These are phyloP conservation scores for Melanotus villosus DNA, from an alignment of 2,888 invertebrate species.

Conservation along the genomic window DNA sequence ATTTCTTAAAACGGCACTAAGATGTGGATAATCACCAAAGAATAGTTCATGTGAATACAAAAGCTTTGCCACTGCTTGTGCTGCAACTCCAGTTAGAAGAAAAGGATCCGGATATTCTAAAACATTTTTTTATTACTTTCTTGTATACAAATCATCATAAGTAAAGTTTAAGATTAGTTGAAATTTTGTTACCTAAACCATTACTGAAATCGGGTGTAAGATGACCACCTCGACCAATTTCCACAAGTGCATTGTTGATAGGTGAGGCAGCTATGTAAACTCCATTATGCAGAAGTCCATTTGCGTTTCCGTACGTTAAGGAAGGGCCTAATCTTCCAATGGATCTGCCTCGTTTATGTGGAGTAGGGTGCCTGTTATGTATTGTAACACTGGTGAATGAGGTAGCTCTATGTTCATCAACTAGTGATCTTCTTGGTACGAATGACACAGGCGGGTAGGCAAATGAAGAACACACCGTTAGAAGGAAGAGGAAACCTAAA, in stretches of 20 bases:
- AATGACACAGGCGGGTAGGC: slow-evolving; percentile 10
- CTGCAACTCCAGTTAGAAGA: slow-evolving; percentile 73
- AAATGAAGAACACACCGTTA: not conserved
- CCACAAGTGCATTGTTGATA: slow-evolving; percentile 61
- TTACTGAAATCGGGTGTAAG: slow-evolving; percentile 67
- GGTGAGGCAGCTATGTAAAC: slow-evolving; percentile 65
- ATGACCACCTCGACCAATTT: slow-evolving; percentile 64
- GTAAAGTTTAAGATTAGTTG: no score
- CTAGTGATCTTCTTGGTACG: not conserved
- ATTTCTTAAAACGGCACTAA: slow-evolving; percentile 73
- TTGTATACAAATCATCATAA: no score
- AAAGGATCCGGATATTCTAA: slow-evolving; percentile 72
- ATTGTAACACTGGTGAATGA: slow-evolving; percentile 8
- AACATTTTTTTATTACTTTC: slow-evolving; percentile 39
- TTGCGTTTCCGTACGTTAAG: slow-evolving; percentile 8
- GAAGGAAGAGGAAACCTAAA: not conserved
- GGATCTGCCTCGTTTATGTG: slow-evolving; percentile 13
- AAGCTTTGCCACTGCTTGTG: slow-evolving; percentile 71
- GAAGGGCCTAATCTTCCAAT: slow-evolving; percentile 43
- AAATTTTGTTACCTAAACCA: slow-evolving; percentile 65
- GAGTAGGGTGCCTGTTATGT: not conserved
- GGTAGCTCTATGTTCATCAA: not conserved
- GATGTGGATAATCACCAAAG: slow-evolving; percentile 78
- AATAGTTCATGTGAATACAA: slow-evolving; percentile 73
- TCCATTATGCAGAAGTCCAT: slow-evolving; percentile 39